These are phyloP conservation scores for Odontophorus gujanensis DNA, from an alignment of 2,113 vertebrate species.

Conservation along the genomic window DNA sequence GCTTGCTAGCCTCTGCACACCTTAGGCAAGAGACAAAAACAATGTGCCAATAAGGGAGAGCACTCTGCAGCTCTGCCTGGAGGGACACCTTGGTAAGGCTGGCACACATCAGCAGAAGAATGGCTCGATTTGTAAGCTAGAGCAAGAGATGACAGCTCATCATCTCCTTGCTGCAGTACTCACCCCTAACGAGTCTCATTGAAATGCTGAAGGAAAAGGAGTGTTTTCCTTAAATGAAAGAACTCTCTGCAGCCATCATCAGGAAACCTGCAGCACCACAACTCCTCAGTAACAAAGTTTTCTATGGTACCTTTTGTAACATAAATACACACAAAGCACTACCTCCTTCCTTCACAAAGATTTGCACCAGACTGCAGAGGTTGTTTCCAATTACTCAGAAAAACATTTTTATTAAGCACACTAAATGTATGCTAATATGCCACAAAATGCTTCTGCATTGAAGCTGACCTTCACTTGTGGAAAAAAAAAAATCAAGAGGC, in stretches of 20 bases:
- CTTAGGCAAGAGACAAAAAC: neutral
- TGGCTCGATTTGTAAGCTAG: slow-evolving; percentile 17
- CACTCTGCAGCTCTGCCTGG: neutral
- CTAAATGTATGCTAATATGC: neutral
- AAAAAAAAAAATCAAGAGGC: neutral
- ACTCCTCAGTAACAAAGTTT: neutral
- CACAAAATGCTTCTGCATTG: neutral
- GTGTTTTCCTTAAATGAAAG: slow-evolving; percentile 1
- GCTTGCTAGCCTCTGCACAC: neutral
- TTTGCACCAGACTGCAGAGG: neutral
- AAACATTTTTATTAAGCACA: neutral
- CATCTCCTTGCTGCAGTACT: neutral
- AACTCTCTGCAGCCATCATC: neutral
- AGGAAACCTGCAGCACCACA: neutral
- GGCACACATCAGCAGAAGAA: neutral
- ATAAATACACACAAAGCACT: neutral
- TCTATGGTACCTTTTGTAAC: neutral
- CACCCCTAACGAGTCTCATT: neutral
- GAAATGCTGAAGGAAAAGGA: neutral
- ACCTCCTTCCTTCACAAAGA: neutral
- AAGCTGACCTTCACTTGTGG: neutral
- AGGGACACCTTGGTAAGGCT: neutral
- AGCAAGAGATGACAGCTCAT: slow-evolving; percentile 34
- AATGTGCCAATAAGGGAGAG: neutral
- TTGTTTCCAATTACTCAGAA: neutral